Evolutionary conservation across 2,113 vertebrate genomes (phyloP), one percentile per base, ranked within the genome.

Genomic region (Rhea pennata): DNA sequence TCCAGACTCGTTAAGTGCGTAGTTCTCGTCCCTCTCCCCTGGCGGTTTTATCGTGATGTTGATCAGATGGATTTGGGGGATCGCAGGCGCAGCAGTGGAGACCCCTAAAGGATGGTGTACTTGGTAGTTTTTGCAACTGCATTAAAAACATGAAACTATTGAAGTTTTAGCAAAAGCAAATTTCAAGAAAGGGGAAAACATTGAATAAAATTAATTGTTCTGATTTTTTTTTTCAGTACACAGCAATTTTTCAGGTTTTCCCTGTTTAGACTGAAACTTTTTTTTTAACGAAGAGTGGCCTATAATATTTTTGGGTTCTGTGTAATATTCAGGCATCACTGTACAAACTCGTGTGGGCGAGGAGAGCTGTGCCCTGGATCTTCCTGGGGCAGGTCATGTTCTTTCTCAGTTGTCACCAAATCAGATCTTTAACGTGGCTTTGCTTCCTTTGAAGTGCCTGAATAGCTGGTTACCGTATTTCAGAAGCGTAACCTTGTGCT

Each of bases 41-140:
- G 15, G 44, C 1, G 4, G 27, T 9, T 8, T 5, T 5, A 13
- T 56, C 10, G 1, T 15, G 51, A n/a, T 86, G 54, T 69, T 1
- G 2, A 0, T 39, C 73, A 56, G 64, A 14, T 66, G 17, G 0
- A 27, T 65, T 51, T 27, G 23, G 76, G 26, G 46, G 31, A 5
- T 39, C 64, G 53, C 64, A 39, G 23, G 27, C n/a, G 8, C 65
- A 48, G 3, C 20, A n/a, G 22, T 0, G 16, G 46, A 19, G 10
- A 29, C 51, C 65, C 29, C 23, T 4, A 6, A 70, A 64, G 50
- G 27, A 42, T 3, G 26, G 19, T 23, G 24, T 7, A 5, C 46
- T 58, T 72, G 2, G 22, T 19, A 5, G 1, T 40, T 86, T 80
- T 59, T 67, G 74, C 51, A 29, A 20, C 44, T 22, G 23, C 42